Evolutionary conservation across 2,888 invertebrate species (phyloP).

Genomic region (Nymphalis urticae): DNA sequence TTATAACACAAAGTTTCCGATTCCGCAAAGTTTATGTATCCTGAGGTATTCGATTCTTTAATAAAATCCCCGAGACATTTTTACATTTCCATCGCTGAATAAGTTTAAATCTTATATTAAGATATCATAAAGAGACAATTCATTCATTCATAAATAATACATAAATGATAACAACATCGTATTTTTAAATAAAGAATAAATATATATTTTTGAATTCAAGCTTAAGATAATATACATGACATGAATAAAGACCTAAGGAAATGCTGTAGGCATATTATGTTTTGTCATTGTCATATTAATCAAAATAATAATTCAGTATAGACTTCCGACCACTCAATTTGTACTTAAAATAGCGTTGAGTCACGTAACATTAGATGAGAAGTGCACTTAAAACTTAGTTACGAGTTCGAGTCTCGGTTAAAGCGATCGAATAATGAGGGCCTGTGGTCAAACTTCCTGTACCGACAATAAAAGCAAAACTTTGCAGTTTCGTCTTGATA

Average conservation of each 20-base stretch:
- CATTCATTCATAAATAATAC: background rate
- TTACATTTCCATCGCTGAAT: background rate
- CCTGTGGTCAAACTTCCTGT: slow-evolving; percentile 21
- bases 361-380: slow-evolving; percentile 28
- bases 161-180: background rate
- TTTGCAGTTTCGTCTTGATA: slow-evolving; percentile 1
- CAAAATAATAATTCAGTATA: background rate
- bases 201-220: background rate
- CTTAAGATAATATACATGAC: too few species aligned
- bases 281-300: background rate
- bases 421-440: slow-evolving; percentile 32
- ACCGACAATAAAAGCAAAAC: slow-evolving; percentile 11
- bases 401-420: slow-evolving; percentile 22
- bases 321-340: slow-evolving; percentile 7
- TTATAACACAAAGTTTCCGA: too few species aligned
- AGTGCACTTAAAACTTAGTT: slow-evolving; percentile 38
- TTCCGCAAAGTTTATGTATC: too few species aligned
- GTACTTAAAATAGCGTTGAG: slow-evolving; percentile 20
- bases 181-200: background rate
- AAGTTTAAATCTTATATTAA: too few species aligned
- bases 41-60: too few species aligned
- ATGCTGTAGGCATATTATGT: too few species aligned
- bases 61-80: background rate
- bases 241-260: too few species aligned
- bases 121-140: background rate